These are phyloP conservation scores for Chalcis sispes DNA, from an alignment of 2,888 invertebrate genomes.

Conservation along the genomic window DNA sequence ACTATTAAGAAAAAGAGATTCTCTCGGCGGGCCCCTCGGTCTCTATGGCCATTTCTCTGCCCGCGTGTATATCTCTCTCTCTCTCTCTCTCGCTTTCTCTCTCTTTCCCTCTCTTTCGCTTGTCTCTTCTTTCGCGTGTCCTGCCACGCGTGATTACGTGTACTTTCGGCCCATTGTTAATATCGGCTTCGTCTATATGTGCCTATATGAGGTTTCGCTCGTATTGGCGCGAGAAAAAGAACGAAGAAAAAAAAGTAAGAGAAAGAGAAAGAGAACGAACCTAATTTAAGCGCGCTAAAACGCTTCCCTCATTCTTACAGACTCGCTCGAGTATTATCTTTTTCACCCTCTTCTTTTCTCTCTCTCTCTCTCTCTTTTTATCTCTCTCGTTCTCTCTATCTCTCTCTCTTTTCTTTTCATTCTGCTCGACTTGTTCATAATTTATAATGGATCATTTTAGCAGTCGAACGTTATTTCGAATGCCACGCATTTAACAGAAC, in stretches of 20 bases:
- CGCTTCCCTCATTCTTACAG: conserved; percentile 7
- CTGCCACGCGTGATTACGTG: conserved; percentile 34
- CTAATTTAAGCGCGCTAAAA: conserved; percentile 49
- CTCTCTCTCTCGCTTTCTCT: background rate
- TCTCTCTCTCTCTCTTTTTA: background rate
- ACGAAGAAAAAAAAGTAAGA: background rate
- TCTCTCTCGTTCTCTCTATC: conserved; percentile 36
- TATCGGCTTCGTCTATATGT: conserved; percentile 18
- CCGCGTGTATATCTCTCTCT: background rate
- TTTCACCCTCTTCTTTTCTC: background rate
- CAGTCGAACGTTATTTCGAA: background rate
- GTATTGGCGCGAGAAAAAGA: too few species aligned
- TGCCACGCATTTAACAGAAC: conserved; percentile 24
- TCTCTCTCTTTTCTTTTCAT: background rate
- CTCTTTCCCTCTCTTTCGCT: too few species aligned
- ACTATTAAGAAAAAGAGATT: conserved; percentile 57
- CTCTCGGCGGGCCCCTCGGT: too few species aligned
- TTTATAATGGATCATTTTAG: conserved; percentile 49
- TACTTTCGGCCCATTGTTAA: conserved; percentile 52
- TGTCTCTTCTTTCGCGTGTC: too few species aligned
- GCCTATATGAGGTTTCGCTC: too few species aligned
- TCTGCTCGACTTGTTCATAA: conserved; percentile 46
- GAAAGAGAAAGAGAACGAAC: conserved; percentile 5
- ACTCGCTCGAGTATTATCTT: conserved; percentile 28
- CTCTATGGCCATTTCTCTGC: conserved; percentile 21